Conservation (phyloP, 1,140 invertebrate species). For the Drosophila fuyamai region DNA sequence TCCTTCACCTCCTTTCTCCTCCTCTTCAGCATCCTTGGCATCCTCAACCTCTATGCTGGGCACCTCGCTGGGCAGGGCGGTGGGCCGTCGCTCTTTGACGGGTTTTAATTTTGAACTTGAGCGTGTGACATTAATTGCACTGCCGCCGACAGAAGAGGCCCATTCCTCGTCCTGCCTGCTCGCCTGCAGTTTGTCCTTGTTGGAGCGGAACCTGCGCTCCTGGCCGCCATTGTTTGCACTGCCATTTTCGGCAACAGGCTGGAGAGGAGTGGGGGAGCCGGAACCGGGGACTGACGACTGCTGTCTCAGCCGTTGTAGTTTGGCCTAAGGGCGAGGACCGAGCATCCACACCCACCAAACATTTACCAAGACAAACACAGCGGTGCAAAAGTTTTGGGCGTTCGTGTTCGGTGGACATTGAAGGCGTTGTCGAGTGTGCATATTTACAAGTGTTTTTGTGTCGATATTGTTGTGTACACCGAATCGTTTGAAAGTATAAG, state of each 20-base stretch:
- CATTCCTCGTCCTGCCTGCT: no score
- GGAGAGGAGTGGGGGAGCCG: constrained; percentile 14
- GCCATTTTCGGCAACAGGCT: constrained; percentile 52
- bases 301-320: constrained; percentile 66
- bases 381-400: constrained; percentile 57
- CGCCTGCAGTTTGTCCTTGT: constrained; percentile 39
- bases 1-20: background rate
- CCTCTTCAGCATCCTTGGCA: constrained; percentile 6
- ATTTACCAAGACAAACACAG: constrained; percentile 75
- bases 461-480: constrained; percentile 53
- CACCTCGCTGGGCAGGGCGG: constrained; percentile 72
- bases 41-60: constrained; percentile 50
- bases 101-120: constrained; percentile 77
- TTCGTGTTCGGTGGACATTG: constrained; percentile 40
- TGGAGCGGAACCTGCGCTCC: constrained; percentile 52
- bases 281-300: constrained; percentile 7
- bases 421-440: constrained; percentile 47
- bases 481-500: constrained; percentile 77
- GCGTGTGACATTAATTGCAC: constrained; percentile 76
- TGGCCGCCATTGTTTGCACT: constrained; percentile 31
- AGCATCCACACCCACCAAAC: constrained; percentile 41
- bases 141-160: constrained; percentile 43
- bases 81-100: constrained; percentile 79
- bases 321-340: constrained; percentile 47
- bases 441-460: constrained; percentile 75